Evolutionary conservation across 2,888 invertebrate genomes (phyloP), one percentile per base, ranked within the genome.

Genomic region (Adela reaumurella): DNA sequence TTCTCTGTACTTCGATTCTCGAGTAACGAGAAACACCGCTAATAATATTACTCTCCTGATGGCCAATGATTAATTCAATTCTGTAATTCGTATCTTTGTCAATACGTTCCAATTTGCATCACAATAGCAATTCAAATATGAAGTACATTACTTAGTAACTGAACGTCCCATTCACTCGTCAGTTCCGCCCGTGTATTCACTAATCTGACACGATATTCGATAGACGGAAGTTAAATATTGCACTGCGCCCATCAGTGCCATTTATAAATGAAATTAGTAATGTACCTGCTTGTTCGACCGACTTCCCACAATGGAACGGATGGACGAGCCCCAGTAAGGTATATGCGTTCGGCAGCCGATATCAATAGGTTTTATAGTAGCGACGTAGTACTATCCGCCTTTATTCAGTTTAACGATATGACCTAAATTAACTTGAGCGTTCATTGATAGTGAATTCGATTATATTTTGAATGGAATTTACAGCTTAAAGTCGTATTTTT

Each of bases 231-330:
- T 68, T 72, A 72, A 69, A 74, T 74, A 76, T 72, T 71, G 68
- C 70, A 70, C 74, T 71, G 68, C 76, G 71, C 74, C 77, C 74
- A 74, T 70, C 62, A 68, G 63, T 69, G 70, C 70, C 77, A 72
- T 72, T 76, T 76, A 74, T 74, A 67, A 74, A 72, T 71, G 70
- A 77, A 78, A 78, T 77, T 74, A 77, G 73, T 74, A 70, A 74
- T 74, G 77, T 74, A 78, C 77, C 77, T 78, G 77, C 74, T 74
- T 35, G 35, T 35, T 8, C 8, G 35, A 24, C 24, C 24, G 24
- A 24, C 24, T 24, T 24, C 35, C 3, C 35, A 35, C 35, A 35
- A 35, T 35, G 14, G n/a, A 35, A 11, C 35, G 35, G 35, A 35
- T 14, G 35, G 35, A 35, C 35, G n/a, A 35, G 35, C 35, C 35